Conservation (phyloP, 1,140 invertebrate species). For the Episyrphus balteatus region DNA sequence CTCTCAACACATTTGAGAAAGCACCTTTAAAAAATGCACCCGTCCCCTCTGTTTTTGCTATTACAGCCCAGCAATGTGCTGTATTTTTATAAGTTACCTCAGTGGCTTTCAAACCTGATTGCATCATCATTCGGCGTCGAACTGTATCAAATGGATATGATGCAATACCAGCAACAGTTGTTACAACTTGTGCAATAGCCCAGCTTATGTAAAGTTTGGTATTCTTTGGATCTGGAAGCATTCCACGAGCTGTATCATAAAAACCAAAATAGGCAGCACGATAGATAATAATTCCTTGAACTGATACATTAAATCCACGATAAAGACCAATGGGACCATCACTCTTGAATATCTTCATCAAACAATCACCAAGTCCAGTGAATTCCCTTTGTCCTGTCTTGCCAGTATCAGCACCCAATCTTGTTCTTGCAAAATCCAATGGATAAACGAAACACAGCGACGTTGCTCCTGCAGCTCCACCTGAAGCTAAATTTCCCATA, state of each 20-base stretch:
- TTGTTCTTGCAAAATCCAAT: slow-evolving; percentile 88
- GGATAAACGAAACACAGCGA: slow-evolving; percentile 95
- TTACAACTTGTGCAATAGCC: slow-evolving; percentile 53
- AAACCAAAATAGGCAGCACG: slow-evolving; percentile 90
- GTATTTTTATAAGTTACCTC: slow-evolving; percentile 72
- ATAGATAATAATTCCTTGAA: slow-evolving; percentile 82
- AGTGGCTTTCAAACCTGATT: slow-evolving; percentile 56
- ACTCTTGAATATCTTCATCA: slow-evolving; percentile 75
- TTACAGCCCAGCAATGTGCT: slow-evolving; percentile 62
- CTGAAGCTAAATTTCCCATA: slow-evolving; percentile 78
- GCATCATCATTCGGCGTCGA: slow-evolving; percentile 87
- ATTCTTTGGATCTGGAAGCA: slow-evolving; percentile 72
- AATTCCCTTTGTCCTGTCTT: slow-evolving; percentile 78
- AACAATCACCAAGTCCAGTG: slow-evolving; percentile 75
- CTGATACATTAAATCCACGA: slow-evolving; percentile 86
- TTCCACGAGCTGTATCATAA: slow-evolving; percentile 85
- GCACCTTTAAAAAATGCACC: slow-evolving; percentile 72
- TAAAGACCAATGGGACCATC: slow-evolving; percentile 82
- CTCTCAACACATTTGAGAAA: slow-evolving; percentile 65
- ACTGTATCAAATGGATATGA: slow-evolving; percentile 93
- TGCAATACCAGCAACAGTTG: slow-evolving; percentile 71
- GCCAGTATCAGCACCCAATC: slow-evolving; percentile 73
- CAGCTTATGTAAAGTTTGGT: slow-evolving; percentile 49
- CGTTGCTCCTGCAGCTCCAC: slow-evolving; percentile 86
- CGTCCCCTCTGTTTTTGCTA: slow-evolving; percentile 55